Evolutionary conservation across 2,113 vertebrate genomes (phyloP).

Genomic region (Apistogramma diplotaenia): DNA sequence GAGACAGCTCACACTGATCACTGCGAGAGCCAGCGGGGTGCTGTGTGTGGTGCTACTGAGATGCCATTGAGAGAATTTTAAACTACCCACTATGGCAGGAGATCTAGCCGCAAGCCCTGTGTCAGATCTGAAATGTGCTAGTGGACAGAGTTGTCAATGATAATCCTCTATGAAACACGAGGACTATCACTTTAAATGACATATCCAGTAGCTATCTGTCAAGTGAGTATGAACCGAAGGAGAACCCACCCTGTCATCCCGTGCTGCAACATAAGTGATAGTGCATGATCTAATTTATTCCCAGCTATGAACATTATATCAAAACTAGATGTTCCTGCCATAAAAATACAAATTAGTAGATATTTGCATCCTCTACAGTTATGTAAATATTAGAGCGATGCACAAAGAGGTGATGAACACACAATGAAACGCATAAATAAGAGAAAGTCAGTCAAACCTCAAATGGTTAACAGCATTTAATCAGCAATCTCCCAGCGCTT

Average conservation of each 20-base stretch:
- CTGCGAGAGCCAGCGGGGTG: background rate
- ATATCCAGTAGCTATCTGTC: conserved; percentile 6
- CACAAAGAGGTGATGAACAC: background rate
- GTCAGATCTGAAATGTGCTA: background rate
- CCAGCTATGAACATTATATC: background rate
- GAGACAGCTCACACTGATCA: conserved; percentile 14
- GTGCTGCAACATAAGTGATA: background rate
- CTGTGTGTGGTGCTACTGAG: conserved; percentile 3
- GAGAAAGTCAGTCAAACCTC: background rate
- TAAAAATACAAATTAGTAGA: too few species aligned
- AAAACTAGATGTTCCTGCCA: background rate
- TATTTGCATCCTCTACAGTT: too few species aligned
- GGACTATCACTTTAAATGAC: background rate
- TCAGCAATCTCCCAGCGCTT: conserved; percentile 21
- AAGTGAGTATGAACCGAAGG: background rate
- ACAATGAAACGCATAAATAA: background rate
- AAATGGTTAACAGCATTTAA: conserved; percentile 28
- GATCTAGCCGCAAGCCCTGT: background rate
- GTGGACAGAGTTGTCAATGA: background rate
- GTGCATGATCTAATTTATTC: background rate
- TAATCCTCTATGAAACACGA: background rate
- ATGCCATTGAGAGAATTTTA: conserved; percentile 13
- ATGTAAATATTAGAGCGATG: background rate
- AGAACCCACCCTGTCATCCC: background rate
- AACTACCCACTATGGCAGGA: background rate